Evolutionary conservation across 1,140 invertebrate genomes (phyloP), one percentile per base, ranked within the genome.

Genomic region (Atopsyche davidsoni): DNA sequence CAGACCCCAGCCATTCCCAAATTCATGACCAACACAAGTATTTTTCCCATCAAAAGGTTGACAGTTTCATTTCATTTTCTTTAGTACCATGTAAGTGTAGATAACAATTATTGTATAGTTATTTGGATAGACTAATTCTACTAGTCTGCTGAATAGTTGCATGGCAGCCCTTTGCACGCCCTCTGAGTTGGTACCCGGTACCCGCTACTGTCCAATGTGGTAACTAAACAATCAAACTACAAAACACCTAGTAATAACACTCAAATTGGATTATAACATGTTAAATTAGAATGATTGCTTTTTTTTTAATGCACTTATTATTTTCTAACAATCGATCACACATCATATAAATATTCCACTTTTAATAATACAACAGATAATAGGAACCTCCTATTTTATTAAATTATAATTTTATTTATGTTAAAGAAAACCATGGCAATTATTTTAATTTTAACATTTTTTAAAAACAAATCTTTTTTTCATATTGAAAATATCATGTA

Each of bases 131-230:
- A 23, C 34, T 41, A 42, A 40, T 31, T 36, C n/a, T 41, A 42
- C 22, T 51, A 46, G 51, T 44, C 51, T 51, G 55, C 55, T 58
- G 51, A 57, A 43, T 58, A 58, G 51, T 46, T 58, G 55, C 55
- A 58, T 58, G 55, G 55, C 55, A 53, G 55, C 55, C 51, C 28
- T 57, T 36, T 58, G 55, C 55, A 58, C 55, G 55, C 51, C 51
- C 35, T 34, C 40, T 46, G 38, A 51, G 41, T 54, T 48, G 55
- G 48, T 58, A 53, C 34, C 46, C 43, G 28, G 46, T 38, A 57
- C 55, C 51, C 55, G 50, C 46, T 39, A 32, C 40, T 45, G 35
- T 38, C 44, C 34, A 55, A 35, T 44, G 35, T 44, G 24, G 40
- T 41, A 50, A 45, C 28, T n/a, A 28, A n/a, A 6, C 24, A 28